A percentile compares a stretch with the other conserved stretches of the same genome.
These are phyloP conservation scores for Volucella zonaria DNA, from an alignment of 2,888 invertebrate genomes.

Conservation along the genomic window DNA sequence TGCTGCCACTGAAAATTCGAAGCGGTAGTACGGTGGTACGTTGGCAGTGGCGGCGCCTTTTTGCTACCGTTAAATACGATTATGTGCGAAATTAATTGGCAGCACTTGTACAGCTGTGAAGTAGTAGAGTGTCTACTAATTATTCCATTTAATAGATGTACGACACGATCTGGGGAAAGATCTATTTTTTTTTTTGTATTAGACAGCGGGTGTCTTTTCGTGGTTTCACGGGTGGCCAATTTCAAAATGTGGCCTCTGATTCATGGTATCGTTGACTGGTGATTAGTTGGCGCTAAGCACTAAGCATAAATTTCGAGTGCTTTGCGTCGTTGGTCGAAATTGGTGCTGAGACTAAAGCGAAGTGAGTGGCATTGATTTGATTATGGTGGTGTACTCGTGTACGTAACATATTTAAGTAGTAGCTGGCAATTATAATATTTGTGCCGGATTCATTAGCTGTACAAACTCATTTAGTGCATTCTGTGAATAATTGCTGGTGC, in stretches of 20 bases:
- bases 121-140: slow-evolving; percentile 17
- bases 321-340: slow-evolving; percentile 1
- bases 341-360: not conserved
- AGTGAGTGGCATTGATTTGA: slow-evolving; percentile 22
- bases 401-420: not conserved
- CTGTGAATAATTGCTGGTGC: not conserved
- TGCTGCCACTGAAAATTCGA: not conserved
- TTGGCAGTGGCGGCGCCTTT: not conserved
- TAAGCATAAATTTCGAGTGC: slow-evolving; percentile 8
- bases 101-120: slow-evolving; percentile 31
- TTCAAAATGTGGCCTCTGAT: not conserved
- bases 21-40: too few species aligned
- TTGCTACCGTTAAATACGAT: slow-evolving; percentile 57
- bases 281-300: slow-evolving; percentile 14
- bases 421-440: slow-evolving; percentile 8
- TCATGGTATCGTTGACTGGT: slow-evolving; percentile 7
- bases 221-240: not conserved
- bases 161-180: slow-evolving; percentile 13
- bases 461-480: slow-evolving; percentile 26
- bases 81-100: slow-evolving; percentile 57
- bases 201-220: slow-evolving; percentile 5
- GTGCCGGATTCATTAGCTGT: slow-evolving; percentile 31
- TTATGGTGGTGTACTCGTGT: not conserved
- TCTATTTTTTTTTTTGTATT: slow-evolving; percentile 3
- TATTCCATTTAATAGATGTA: slow-evolving; percentile 33